Evolutionary conservation across 2,888 invertebrate genomes (phyloP).

Genomic region (Myopa testacea): DNA sequence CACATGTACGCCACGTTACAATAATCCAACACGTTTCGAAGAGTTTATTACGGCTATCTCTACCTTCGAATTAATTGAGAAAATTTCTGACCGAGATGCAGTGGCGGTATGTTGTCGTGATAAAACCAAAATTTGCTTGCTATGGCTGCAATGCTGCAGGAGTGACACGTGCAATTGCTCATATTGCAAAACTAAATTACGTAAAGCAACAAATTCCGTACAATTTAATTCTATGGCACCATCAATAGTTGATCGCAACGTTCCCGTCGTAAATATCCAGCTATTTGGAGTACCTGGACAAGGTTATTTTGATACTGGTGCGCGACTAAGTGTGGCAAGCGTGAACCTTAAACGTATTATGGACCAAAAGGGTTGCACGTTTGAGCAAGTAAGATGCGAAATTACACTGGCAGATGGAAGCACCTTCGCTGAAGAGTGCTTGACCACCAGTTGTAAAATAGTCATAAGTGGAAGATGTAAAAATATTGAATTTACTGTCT

Average conservation of each 20-base stretch:
- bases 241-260: slow-evolving; percentile 26
- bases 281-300: slow-evolving; percentile 44
- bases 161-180: neutral
- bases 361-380: slow-evolving; percentile 33
- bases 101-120: neutral
- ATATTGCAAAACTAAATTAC: neutral
- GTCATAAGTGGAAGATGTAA: neutral
- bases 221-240: neutral
- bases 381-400: neutral
- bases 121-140: neutral
- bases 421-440: too few relatives aligned
- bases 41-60: slow-evolving; percentile 31
- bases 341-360: slow-evolving; percentile 41
- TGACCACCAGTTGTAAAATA: too few relatives aligned
- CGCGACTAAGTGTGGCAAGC: slow-evolving; percentile 47
- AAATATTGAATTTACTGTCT: too few relatives aligned
- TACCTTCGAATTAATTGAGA: slow-evolving; percentile 25
- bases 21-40: slow-evolving; percentile 19
- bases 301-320: slow-evolving; percentile 44
- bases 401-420: neutral
- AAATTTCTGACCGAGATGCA: slow-evolving; percentile 23
- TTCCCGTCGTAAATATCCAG: slow-evolving; percentile 39
- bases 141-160: neutral
- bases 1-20: too few relatives aligned
- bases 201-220: too few relatives aligned